phyloP scores from a whole-genome alignment of 2,797 vertebrate genomes.

The Tapirus indicus region DNA sequence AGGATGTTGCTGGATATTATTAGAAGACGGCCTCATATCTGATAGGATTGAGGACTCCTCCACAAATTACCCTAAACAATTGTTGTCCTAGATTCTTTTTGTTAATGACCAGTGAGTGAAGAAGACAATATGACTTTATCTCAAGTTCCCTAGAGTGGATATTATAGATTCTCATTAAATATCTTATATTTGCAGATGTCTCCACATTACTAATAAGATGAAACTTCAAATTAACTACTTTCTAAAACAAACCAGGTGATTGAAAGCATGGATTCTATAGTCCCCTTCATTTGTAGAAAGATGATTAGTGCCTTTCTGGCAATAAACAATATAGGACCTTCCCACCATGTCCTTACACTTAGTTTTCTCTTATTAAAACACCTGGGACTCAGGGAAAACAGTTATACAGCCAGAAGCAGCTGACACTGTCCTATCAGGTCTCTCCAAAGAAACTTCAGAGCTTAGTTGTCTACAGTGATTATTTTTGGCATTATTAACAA shows the following conservation, averaged over 20 bases:
- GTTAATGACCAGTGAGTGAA: neutral
- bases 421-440: neutral
- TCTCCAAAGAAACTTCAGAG: neutral
- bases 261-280: neutral
- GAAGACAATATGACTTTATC: neutral
- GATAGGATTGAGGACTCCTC: neutral
- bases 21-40: neutral
- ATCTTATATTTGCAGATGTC: neutral
- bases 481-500: neutral
- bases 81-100: neutral
- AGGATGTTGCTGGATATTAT: neutral
- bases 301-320: neutral
- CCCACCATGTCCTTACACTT: neutral
- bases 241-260: neutral
- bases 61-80: neutral
- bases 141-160: neutral
- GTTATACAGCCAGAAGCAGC: neutral
- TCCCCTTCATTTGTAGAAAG: neutral
- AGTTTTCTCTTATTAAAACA: neutral
- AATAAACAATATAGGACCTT: neutral
- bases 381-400: neutral
- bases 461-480: neutral
- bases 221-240: slow-evolving; percentile 18
- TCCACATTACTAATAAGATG: neutral
- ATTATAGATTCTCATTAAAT: neutral